These are phyloP conservation scores for Drosophila diplacantha DNA, from an alignment of 2,888 invertebrate species.

Conservation along the genomic window DNA sequence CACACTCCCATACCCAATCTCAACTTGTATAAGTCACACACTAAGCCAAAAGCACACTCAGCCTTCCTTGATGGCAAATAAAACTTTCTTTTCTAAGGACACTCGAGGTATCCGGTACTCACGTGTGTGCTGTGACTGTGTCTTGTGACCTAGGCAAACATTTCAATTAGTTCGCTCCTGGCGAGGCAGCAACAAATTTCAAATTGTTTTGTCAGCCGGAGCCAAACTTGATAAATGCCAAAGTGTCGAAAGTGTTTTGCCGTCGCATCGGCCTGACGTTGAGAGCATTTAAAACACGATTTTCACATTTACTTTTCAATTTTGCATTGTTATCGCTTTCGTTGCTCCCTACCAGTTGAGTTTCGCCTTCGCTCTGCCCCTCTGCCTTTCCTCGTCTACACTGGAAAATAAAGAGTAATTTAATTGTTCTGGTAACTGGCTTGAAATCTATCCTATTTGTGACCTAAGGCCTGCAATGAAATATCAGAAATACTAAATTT, in stretches of 20 bases:
- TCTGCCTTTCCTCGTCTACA: neutral
- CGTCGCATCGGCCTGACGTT: constrained; percentile 34
- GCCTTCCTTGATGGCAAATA: constrained; percentile 11
- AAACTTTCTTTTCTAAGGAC: constrained; percentile 24
- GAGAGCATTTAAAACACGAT: constrained; percentile 69
- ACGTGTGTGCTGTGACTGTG: constrained; percentile 25
- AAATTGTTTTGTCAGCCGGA: constrained; percentile 60
- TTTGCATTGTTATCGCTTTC: constrained; percentile 51
- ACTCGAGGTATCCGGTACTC: constrained; percentile 19
- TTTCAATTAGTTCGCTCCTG: constrained; percentile 56
- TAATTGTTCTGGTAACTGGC: no score
- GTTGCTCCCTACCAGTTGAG: constrained; percentile 24
- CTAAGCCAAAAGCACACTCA: constrained; percentile 16
- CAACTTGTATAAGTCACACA: constrained; percentile 4
- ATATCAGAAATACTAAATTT: no score
- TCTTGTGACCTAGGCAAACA: constrained; percentile 47
- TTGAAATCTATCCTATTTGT: no score
- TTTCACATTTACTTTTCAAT: constrained; percentile 70
- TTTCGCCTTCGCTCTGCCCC: neutral
- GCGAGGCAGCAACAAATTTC: constrained; percentile 45
- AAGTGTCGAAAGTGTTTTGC: constrained; percentile 54
- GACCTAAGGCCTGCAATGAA: neutral
- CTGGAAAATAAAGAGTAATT: constrained; percentile 1
- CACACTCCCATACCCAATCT: neutral
- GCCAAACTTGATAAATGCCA: constrained; percentile 67